phyloP scores from a whole-genome alignment of 2,113 vertebrate species.

The Pipra filicauda region DNA sequence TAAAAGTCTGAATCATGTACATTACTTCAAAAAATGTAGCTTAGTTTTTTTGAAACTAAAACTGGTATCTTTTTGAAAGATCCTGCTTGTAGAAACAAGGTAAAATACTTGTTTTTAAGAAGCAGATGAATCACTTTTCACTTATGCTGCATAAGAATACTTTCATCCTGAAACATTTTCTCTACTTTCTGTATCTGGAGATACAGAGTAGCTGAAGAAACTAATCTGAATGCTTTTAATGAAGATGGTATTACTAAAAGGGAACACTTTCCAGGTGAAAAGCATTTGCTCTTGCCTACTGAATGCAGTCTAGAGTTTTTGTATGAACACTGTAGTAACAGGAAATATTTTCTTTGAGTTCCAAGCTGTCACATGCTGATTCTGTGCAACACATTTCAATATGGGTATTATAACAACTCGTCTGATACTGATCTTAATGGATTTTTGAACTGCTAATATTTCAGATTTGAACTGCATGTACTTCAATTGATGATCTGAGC shows the following conservation, averaged over 20 bases:
- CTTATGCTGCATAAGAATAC: not conserved
- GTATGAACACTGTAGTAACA: not conserved
- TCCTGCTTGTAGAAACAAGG: not conserved
- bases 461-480: slow-evolving; percentile 48
- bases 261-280: not conserved
- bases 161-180: not conserved
- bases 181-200: not conserved
- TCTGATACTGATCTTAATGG: slow-evolving; percentile 58
- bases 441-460: slow-evolving; percentile 67
- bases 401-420: not conserved
- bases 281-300: not conserved
- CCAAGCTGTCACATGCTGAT: not conserved
- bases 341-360: slow-evolving; percentile 41
- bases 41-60: not conserved
- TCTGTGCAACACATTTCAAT: slow-evolving; percentile 22
- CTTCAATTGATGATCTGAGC: slow-evolving; percentile 54
- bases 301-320: slow-evolving; percentile 15
- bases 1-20: not conserved
- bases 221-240: not conserved
- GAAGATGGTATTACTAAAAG: not conserved
- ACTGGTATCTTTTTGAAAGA: not conserved
- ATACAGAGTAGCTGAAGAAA: not conserved
- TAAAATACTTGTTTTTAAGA: not conserved
- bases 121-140: not conserved
- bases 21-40: not conserved